Evolutionary conservation across 2,797 vertebrate species (phyloP).

Genomic region (Threskiornis aethiopicus): DNA sequence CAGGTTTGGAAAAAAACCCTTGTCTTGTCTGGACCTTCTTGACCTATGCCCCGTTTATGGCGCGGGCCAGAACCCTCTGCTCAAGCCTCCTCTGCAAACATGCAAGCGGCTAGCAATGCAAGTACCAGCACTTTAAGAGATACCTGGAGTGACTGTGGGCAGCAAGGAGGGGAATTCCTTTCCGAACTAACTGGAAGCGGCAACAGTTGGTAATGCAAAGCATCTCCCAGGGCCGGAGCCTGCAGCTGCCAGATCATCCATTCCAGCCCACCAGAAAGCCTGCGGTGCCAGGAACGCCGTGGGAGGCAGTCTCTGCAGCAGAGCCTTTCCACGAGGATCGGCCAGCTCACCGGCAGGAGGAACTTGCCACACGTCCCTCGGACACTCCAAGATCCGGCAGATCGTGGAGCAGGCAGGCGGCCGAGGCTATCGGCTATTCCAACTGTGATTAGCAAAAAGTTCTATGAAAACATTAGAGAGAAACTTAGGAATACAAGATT

Average conservation of each 20-base stretch:
- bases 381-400: not conserved
- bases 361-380: not conserved
- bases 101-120: accelerated
- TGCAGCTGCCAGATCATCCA: not conserved
- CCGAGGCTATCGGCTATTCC: not conserved
- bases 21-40: not conserved
- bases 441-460: not conserved
- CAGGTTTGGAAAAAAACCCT: not conserved
- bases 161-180: not conserved
- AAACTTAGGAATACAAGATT: not conserved
- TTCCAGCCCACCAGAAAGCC: not conserved
- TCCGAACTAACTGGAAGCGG: not conserved
- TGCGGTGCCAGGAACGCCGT: not conserved
- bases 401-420: accelerated
- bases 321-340: not conserved
- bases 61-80: not conserved
- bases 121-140: not conserved
- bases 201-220: slow-evolving; percentile 33
- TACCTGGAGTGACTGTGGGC: not conserved
- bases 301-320: not conserved
- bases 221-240: not conserved
- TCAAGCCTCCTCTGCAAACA: not conserved
- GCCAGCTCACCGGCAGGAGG: not conserved
- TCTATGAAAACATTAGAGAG: not conserved
- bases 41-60: accelerated